Conservation (phyloP, 2,113 vertebrate species). For the Coptodon rendalli region DNA sequence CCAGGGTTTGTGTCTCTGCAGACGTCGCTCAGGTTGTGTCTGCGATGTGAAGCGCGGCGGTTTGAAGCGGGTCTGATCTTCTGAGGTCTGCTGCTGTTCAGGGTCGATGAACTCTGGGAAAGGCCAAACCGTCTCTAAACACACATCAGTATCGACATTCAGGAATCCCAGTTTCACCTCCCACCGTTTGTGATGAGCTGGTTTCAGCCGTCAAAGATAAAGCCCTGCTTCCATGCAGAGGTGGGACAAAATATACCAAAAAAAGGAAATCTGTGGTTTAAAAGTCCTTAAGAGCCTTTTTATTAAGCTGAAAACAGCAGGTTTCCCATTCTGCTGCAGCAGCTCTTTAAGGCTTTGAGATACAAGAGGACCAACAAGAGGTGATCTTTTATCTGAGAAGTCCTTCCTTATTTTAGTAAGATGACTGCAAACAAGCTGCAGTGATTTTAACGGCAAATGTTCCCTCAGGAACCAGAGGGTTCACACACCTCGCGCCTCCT, state of each 20-base stretch:
- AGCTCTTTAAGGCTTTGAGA: background rate
- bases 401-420: background rate
- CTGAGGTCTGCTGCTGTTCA: background rate
- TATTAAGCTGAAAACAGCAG: background rate
- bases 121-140: background rate
- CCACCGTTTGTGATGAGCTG: background rate
- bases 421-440: background rate
- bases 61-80: background rate
- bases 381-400: background rate
- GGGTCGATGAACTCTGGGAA: constrained; percentile 9
- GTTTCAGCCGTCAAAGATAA: background rate
- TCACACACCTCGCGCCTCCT: background rate
- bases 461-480: background rate
- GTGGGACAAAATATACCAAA: background rate
- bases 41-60: background rate
- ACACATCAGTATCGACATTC: background rate
- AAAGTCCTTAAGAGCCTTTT: background rate
- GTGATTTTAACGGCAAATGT: background rate
- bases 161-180: background rate
- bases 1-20: background rate
- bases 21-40: background rate
- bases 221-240: background rate
- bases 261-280: background rate
- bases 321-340: background rate
- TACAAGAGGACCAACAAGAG: background rate